Conservation (phyloP, 2,797 vertebrate genomes). For the Acipenser transmontanus region DNA sequence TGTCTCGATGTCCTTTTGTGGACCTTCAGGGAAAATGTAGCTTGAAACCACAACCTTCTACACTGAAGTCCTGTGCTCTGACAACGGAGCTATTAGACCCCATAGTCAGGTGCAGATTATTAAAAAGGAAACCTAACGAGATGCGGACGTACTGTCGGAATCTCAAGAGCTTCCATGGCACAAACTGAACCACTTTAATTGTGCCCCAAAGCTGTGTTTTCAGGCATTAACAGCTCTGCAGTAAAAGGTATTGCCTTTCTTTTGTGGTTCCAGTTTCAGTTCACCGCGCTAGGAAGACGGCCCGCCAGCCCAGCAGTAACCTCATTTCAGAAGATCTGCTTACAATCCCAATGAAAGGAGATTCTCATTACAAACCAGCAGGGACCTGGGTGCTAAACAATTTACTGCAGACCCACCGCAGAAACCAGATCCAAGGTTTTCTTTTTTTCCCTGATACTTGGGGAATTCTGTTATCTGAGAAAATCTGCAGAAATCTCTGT, state of each 20-base stretch:
- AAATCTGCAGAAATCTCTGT: slow-evolving; percentile 56
- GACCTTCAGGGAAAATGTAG: too few species aligned
- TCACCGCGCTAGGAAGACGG: neutral
- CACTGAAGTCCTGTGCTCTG: too few species aligned
- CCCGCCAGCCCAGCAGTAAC: neutral
- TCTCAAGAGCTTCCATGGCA: neutral
- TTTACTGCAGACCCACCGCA: neutral
- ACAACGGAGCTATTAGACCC: neutral
- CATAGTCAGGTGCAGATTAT: neutral
- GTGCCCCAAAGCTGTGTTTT: neutral
- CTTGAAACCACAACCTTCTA: too few species aligned
- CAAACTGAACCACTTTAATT: neutral
- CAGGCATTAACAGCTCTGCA: neutral
- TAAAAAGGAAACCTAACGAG: neutral
- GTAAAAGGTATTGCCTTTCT: neutral
- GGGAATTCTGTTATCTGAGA: slow-evolving; percentile 56
- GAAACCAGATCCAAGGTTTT: slow-evolving; percentile 34
- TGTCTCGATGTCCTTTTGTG: too few species aligned
- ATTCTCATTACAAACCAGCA: slow-evolving; percentile 2
- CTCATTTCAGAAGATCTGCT: neutral
- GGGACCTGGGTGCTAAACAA: slow-evolving; percentile 2
- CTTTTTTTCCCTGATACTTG: slow-evolving; percentile 49
- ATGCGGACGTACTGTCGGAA: neutral
- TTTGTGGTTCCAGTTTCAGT: neutral
- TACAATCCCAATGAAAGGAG: neutral